Conservation (phyloP, 2,113 vertebrate genomes). For the Bambusicola thoracicus region DNA sequence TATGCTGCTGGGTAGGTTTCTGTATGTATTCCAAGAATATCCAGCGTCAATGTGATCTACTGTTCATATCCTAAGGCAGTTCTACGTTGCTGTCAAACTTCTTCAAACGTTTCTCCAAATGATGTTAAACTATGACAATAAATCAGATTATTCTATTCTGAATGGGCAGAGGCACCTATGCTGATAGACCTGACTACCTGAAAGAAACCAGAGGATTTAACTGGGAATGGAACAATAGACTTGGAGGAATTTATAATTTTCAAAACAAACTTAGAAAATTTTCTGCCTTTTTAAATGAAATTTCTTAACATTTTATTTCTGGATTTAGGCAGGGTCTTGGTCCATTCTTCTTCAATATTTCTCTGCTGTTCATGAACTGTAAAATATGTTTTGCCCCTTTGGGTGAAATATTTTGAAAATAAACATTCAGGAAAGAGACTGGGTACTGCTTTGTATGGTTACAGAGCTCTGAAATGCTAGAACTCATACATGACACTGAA, state of each 20-base stretch:
- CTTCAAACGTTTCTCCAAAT: background rate
- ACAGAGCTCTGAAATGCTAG: background rate
- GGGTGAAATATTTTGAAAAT: background rate
- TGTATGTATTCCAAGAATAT: background rate
- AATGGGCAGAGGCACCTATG: background rate
- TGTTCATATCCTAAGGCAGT: background rate
- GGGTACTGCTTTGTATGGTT: background rate
- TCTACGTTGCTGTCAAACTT: background rate
- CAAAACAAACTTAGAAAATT: background rate
- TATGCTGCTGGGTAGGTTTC: background rate
- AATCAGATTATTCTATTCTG: background rate
- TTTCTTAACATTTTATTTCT: background rate
- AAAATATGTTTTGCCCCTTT: background rate
- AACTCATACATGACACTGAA: background rate
- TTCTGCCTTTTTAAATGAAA: background rate
- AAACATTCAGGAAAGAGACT: background rate
- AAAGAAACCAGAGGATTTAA: background rate
- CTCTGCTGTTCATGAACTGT: background rate
- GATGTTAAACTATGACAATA: background rate
- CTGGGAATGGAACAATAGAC: background rate
- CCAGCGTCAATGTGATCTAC: background rate
- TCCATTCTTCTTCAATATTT: background rate
- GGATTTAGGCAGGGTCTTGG: background rate
- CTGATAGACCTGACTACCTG: background rate
- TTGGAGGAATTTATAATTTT: background rate